A percentile compares a stretch with the other conserved stretches of the same genome.
These are phyloP conservation scores for Lepus americanus DNA, from an alignment of 2,113 vertebrate genomes.

Conservation along the genomic window DNA sequence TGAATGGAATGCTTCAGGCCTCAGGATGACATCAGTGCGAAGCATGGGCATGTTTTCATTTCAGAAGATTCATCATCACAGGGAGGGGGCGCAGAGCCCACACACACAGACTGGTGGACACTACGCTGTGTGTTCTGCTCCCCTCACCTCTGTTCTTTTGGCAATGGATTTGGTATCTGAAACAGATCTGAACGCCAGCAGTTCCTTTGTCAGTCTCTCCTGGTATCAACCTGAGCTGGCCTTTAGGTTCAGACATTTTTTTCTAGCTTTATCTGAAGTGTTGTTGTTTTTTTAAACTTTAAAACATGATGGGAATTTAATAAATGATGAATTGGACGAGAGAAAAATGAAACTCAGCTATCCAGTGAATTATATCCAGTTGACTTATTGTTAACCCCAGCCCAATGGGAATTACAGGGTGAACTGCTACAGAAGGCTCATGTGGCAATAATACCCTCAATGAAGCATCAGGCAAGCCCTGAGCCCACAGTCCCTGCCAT, in stretches of 20 bases:
- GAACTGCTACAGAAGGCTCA: background rate
- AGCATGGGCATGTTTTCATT: background rate
- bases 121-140: fast-evolving
- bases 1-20: slow-evolving; percentile 55
- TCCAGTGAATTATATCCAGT: background rate
- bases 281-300: background rate
- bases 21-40: slow-evolving; percentile 62
- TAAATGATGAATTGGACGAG: background rate
- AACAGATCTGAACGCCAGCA: background rate
- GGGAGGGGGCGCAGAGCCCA: background rate
- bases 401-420: background rate
- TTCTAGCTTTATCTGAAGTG: background rate
- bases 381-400: background rate
- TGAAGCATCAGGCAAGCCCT: fast-evolving
- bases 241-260: background rate
- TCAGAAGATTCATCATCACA: background rate
- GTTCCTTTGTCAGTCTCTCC: background rate
- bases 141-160: background rate
- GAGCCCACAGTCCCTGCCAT: too few relatives aligned
- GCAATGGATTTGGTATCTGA: background rate
- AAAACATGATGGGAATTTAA: background rate
- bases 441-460: fast-evolving
- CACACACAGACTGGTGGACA: fast-evolving
- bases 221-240: background rate
- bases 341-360: background rate